A percentile compares a stretch with the other conserved stretches of the same genome.
phyloP scores from a whole-genome alignment of 2,888 invertebrate species.

The Stegophylla sp. region DNA sequence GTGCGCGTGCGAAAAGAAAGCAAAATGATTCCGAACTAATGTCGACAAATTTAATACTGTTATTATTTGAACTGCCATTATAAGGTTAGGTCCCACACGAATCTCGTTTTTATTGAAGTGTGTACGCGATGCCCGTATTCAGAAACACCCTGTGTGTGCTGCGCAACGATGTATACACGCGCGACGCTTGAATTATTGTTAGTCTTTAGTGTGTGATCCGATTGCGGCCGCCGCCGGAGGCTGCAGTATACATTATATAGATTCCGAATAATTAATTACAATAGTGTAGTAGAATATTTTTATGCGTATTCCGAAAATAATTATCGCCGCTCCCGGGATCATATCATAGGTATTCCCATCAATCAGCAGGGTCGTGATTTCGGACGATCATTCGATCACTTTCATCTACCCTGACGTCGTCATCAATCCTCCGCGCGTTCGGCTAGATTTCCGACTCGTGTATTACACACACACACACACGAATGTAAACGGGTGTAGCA shows the following conservation, averaged over 20 bases:
- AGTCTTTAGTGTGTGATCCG: conserved; percentile 46
- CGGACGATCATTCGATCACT: conserved; percentile 56
- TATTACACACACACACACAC: neutral
- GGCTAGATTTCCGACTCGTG: conserved; percentile 18
- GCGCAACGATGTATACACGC: neutral
- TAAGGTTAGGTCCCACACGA: too few species aligned
- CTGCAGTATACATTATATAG: neutral
- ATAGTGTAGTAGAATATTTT: conserved; percentile 50
- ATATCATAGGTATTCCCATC: conserved; percentile 27
- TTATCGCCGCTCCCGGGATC: conserved; percentile 46
- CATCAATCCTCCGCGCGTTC: conserved; percentile 48
- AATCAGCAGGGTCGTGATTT: conserved; percentile 55
- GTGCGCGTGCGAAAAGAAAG: too few species aligned
- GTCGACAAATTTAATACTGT: too few species aligned
- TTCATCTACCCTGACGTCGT: conserved; percentile 51
- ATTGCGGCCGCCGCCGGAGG: conserved; percentile 19
- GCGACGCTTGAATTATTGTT: conserved; percentile 44
- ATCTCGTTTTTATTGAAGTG: too few species aligned
- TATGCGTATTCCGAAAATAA: conserved; percentile 51
- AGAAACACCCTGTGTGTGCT: conserved; percentile 11
- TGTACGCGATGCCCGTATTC: neutral
- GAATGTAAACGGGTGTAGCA: neutral
- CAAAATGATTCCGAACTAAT: too few species aligned
- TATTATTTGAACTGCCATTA: too few species aligned
- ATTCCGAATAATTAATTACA: conserved; percentile 55